Base-by-base conservation (phyloP, 2,888 invertebrate genomes). In the Leptinotarsa tumamoca region DNA sequence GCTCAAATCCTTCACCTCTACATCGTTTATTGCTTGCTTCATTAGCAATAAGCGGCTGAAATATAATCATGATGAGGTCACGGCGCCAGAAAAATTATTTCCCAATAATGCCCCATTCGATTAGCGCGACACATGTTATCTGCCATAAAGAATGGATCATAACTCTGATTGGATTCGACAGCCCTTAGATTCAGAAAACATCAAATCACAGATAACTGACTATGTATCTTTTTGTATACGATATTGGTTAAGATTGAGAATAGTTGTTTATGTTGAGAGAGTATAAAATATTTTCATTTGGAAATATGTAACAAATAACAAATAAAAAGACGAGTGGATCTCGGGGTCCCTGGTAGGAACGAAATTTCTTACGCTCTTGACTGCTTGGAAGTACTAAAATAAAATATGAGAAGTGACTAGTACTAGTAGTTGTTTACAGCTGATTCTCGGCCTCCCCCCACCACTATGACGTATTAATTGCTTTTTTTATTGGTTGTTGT, bases 61-160 rank as follows among this genome's bases (percentile, higher is more conserved):
- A n/a, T 63, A 63, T 33, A n/a, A 63, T 63, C 5, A 21, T 43
- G 27, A 63, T 63, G 63, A 4, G 63, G 43, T 43, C n/a, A 63
- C 33, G 43, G 63, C 63, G 63, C 63, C 63, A 63, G 63, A 63
- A 63, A 63, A 63, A 63, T 63, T 17, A 63, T 63, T 63, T 63
- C 63, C 63, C 63, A 63, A 43, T 63, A 63, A 33, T 43, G 63
- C 14, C 43, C 43, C 33, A 63, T 63, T 63, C 33, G 63, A 63
- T 63, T 33, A 63, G n/a, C 4, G 43, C 17, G 33, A 63, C 63
- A 63, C n/a, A 63, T 63, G 43, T 63, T 63, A 63, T 63, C 43
- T n/a, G 63, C 43, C 33, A 63, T 63, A 63, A 63, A 63, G 17
- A 21, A 58, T 18, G 21, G n/a, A 63, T 43, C 63, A n/a, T 43